Evolutionary conservation across 2,113 vertebrate genomes (phyloP).

Genomic region (Physeter macrocephalus): DNA sequence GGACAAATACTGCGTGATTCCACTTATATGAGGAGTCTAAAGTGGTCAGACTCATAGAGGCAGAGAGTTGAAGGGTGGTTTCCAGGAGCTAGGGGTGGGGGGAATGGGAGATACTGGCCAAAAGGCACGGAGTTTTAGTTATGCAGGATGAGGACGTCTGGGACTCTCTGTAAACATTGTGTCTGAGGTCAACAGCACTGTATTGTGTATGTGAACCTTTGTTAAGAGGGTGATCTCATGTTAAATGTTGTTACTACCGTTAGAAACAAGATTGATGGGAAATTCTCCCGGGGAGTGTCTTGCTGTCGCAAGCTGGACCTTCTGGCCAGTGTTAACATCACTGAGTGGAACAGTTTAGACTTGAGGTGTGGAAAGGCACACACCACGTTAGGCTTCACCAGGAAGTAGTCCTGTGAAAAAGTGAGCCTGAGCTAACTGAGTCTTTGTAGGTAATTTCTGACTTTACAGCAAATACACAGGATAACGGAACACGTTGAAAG

Average conservation of each 20-base stretch:
- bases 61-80: neutral
- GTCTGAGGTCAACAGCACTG: rapidly evolving
- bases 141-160: rapidly evolving
- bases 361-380: rapidly evolving
- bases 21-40: rapidly evolving
- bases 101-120: neutral
- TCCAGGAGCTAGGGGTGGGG: neutral
- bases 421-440: too few species aligned
- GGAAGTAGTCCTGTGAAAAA: neutral
- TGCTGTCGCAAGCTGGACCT: neutral
- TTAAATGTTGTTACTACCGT: rapidly evolving
- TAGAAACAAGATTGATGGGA: neutral
- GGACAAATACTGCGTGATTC: rapidly evolving
- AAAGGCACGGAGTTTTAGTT: too few species aligned
- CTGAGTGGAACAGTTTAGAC: rapidly evolving
- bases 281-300: neutral
- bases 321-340: rapidly evolving
- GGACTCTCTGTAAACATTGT: rapidly evolving
- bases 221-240: rapidly evolving
- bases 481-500: neutral
- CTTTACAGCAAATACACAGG: neutral
- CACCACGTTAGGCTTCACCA: rapidly evolving
- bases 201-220: rapidly evolving
- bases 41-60: neutral
- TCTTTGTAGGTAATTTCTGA: neutral